Evolutionary conservation across 2,888 invertebrate species (phyloP).

Genomic region (Drosophila mulleri): DNA sequence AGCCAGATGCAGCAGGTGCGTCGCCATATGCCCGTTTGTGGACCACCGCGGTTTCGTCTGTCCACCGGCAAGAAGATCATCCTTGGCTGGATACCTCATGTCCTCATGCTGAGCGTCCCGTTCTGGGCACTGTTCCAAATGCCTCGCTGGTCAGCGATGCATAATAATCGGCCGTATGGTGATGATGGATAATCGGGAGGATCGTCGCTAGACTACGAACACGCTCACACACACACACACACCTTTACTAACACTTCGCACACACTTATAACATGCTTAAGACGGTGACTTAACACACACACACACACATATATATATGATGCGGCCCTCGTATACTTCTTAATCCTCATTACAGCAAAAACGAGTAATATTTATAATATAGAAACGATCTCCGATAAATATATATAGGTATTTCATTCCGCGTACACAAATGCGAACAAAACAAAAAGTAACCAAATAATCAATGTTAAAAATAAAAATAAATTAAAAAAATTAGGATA

Average conservation of each 20-base stretch:
- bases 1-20: constrained; percentile 50
- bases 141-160: constrained; percentile 65
- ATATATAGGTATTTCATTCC: no score
- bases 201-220: not conserved
- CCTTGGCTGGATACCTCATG: constrained; percentile 51
- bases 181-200: constrained; percentile 11
- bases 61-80: constrained; percentile 42
- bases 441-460: no score
- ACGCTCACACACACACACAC: no score
- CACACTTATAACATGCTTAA: constrained; percentile 33
- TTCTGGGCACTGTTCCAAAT: constrained; percentile 55
- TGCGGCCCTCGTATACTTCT: no score
- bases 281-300: constrained; percentile 68
- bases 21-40: constrained; percentile 43
- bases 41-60: constrained; percentile 75
- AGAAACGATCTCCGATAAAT: no score
- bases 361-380: no score
- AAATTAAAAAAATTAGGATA: no score
- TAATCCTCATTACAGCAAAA: no score
- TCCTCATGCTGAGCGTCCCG: constrained; percentile 71
- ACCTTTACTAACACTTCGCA: not conserved
- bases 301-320: no score
- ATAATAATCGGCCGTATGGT: constrained; percentile 46
- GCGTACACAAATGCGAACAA: no score
- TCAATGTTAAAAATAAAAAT: no score